Conservation (phyloP, 1,140 invertebrate genomes). For the Tetramorium alpestre region DNA sequence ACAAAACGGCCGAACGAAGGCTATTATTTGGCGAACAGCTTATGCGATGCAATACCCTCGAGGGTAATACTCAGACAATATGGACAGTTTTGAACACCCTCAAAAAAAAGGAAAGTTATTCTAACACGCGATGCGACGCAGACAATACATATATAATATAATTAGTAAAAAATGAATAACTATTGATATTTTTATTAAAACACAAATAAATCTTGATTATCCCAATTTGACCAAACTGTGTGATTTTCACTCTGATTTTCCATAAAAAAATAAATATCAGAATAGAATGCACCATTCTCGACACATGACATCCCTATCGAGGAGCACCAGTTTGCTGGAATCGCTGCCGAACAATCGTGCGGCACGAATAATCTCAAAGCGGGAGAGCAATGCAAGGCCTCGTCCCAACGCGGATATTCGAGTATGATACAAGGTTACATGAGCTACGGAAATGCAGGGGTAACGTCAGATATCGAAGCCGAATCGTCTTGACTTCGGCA, state of each 20-base stretch:
- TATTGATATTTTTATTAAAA: too few species aligned
- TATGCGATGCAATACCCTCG: not conserved
- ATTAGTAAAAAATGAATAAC: too few species aligned
- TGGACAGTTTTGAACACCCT: not conserved
- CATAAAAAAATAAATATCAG: not conserved
- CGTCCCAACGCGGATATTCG: constrained; percentile 17
- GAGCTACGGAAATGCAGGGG: not conserved
- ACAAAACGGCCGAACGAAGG: not conserved
- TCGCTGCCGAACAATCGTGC: not conserved
- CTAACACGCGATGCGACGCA: not conserved
- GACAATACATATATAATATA: not conserved
- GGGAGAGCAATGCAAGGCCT: not conserved
- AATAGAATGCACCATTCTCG: not conserved
- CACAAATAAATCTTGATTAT: not conserved
- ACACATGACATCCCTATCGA: not conserved
- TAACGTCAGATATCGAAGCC: constrained; percentile 23
- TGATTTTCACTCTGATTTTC: not conserved
- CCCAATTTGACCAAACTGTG: not conserved
- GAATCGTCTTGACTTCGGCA: constrained; percentile 24
- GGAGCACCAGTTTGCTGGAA: not conserved
- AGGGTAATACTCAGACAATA: not conserved
- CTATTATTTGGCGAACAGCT: constrained; percentile 29
- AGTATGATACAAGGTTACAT: constrained; percentile 45
- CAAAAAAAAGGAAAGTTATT: not conserved
- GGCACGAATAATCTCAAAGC: not conserved